Evolutionary conservation across 2,797 vertebrate genomes (phyloP).

Genomic region (Eulemur mongoz): DNA sequence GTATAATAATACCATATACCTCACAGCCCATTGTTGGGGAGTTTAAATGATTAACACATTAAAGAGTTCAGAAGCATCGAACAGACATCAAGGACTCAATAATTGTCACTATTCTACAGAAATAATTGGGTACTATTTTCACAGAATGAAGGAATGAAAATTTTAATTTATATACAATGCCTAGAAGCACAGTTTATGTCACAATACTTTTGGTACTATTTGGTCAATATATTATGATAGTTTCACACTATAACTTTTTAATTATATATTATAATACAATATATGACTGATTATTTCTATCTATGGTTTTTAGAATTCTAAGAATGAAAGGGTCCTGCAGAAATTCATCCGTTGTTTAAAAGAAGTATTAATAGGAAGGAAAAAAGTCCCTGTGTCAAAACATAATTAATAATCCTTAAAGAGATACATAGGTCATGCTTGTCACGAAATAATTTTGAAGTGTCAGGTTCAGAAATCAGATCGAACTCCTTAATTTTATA

Average conservation of each 20-base stretch:
- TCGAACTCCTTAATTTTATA: constrained; percentile 27
- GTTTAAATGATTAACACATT: not conserved
- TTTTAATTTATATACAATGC: not conserved
- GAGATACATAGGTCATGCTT: not conserved
- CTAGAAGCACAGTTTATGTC: not conserved
- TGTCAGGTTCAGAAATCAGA: constrained; percentile 33
- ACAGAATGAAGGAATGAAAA: not conserved
- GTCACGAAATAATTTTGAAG: constrained; percentile 39
- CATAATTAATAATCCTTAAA: not conserved
- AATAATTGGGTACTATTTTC: constrained; percentile 22
- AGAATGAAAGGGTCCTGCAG: not conserved
- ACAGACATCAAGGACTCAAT: not conserved
- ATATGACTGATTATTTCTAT: not conserved
- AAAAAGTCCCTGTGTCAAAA: not conserved
- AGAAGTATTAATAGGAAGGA: not conserved
- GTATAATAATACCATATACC: not conserved
- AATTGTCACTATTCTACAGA: not conserved
- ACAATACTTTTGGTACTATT: not conserved
- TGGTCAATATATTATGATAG: not conserved
- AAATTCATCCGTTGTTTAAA: constrained; percentile 21
- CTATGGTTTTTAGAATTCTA: not conserved
- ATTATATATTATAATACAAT: not conserved
- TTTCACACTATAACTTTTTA: not conserved
- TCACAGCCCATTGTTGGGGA: not conserved
- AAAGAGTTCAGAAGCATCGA: not conserved